Base-by-base conservation (phyloP, 2,113 vertebrate genomes). In the Mormoops blainvillei region DNA sequence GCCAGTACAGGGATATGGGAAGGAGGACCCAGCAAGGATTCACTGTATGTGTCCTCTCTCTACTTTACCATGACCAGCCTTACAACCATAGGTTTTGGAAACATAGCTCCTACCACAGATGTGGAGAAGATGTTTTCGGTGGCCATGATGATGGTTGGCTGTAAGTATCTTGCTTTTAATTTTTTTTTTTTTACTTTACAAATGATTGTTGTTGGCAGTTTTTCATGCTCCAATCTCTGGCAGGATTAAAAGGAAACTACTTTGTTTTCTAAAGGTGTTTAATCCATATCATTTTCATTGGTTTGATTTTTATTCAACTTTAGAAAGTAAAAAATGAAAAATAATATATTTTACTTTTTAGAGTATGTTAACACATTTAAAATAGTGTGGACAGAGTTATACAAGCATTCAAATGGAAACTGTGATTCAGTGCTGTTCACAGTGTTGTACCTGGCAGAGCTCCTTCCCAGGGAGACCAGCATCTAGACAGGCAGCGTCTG, bases 1-100 rank as follows among this genome's bases (percentile, higher is more conserved):
- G 96, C 98, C 98, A 99, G 99, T 50, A 99, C 99, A 88, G 99
- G 99, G 68, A 99, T 98, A 63, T 99, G 99, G 99, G 99, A 99
- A 98, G 99, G 99, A 68, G 99, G 99, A 88, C 99, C 99, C 38
- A 99, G 99, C 91, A 99, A 99, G 96, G 99, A 99, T 97, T 99
- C 99, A 0, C 98, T 99, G 86, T 99, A 99, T 93, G 99, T 99
- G 98, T 99, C 99, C 31, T 99, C 99, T 1, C 99, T 99, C 97
- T 99, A 99, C 97, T 99, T 99, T 99, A 99, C 99, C 98, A 99
- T 99, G 99, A 99, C 99, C 98, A 99, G 99, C 99, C 98, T 99
- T 98, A 99, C 99, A 45, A 99, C 99, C 26, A 99, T 99, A 97
- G 99, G 99, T 98, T 99, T 99, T 97, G 99, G 99, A 87, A 99